Percentiles rank a stretch among this genome's conserved stretches.
Conservation (phyloP, 2,113 vertebrate species). For the Bos javanicus region DNA sequence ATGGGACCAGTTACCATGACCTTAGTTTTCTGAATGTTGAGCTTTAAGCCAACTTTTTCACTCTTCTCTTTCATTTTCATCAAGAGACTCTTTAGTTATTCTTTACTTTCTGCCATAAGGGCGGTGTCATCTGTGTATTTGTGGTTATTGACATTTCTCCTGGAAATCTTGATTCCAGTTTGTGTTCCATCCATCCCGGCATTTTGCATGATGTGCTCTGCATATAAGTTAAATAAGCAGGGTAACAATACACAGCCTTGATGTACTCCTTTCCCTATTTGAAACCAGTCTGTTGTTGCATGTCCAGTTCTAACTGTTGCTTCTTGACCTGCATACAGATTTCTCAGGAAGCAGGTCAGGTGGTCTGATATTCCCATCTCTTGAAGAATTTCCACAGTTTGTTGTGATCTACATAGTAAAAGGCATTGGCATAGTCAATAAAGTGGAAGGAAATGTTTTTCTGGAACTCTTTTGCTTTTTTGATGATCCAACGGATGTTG, state of each 20-base stretch:
- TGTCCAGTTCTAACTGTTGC: neutral
- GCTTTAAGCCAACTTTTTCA: neutral
- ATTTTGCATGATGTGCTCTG: neutral
- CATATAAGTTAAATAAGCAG: neutral
- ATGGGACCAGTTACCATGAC: neutral
- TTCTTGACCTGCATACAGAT: neutral
- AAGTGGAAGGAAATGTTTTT: neutral
- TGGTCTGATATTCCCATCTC: neutral
- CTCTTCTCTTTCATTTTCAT: neutral
- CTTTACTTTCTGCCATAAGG: neutral
- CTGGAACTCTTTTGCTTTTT: neutral
- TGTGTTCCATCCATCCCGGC: accelerated
- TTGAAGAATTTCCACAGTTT: neutral
- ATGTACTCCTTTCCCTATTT: neutral
- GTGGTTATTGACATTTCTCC: neutral
- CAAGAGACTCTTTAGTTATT: neutral
- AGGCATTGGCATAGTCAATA: neutral
- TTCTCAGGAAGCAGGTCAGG: neutral
- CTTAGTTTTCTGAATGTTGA: neutral
- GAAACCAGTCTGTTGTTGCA: neutral
- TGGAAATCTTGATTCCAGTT: neutral
- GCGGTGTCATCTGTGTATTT: neutral
- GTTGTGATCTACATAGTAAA: neutral
- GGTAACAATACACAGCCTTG: neutral
- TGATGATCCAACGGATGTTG: neutral